Evolutionary conservation across 2,797 vertebrate genomes (phyloP), one percentile per base, ranked within the genome.

Genomic region (Alca torda): DNA sequence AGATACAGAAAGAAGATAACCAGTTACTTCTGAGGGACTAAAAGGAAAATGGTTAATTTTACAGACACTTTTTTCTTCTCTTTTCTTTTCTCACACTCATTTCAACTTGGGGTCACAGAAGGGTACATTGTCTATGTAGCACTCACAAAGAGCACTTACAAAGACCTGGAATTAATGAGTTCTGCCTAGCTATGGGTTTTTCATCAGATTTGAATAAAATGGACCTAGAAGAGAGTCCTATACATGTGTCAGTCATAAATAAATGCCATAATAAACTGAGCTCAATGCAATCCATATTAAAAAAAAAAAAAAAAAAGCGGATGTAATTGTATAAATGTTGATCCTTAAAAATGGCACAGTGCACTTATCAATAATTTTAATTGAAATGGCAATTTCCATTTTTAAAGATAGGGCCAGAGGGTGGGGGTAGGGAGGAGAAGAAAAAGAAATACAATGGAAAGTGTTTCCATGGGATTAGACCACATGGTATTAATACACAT

Each of bases 401-500:
- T 93, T 94, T 89, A 96, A 96, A 97, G 90, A 87, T 46, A 67
- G 46, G 75, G 28, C 56, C 35, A 73, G 64, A 84, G 59, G 18
- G 28, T 69, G 56, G 68, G 87, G 43, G 63, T 54, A 74, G 54
- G 50, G 46, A 84, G 1, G 0, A 76, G 77, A 88, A 94, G 65
- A 97, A 94, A 94, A 94, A 80, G 76, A 79, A 95, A 81, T 87
- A 96, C 96, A 95, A 96, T 93, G 75, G 77, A 70, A 65, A 95
- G 88, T 93, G 77, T 95, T 97, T 97, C 95, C 94, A 65, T 86
- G 93, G 97, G 98, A 99, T 98, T 98, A 98, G 97, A 96, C 95
- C 86, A 96, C 98, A 97, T 95, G 97, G 97, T 97, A 98, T 97
- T 97, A 96, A 96, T 94, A 98, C 98, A 98, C 93, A 97, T 96